Evolutionary conservation across 1,140 invertebrate species (phyloP).

Genomic region (Grapholita molesta): DNA sequence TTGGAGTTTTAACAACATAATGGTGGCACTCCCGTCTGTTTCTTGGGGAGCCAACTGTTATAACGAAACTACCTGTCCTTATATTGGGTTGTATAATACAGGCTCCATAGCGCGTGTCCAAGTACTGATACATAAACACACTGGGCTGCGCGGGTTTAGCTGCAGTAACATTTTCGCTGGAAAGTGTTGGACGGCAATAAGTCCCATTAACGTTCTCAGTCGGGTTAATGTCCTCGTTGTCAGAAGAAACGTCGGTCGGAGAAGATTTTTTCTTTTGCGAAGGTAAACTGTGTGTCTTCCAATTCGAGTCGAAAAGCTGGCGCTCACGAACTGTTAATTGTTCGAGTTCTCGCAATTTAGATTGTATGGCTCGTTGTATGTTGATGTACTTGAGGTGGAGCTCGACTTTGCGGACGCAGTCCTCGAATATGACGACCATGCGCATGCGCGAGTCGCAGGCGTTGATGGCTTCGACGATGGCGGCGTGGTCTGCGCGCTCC

Average conservation of each 20-base stretch:
- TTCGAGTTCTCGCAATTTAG: conserved; percentile 92
- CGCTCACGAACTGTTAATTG: conserved; percentile 89
- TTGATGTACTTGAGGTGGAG: conserved; percentile 95
- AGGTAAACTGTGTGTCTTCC: conserved; percentile 92
- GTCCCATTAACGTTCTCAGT: conserved; percentile 57
- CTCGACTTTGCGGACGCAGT: conserved; percentile 95
- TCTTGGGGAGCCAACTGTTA: conserved; percentile 82
- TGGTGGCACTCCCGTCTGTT: conserved; percentile 82
- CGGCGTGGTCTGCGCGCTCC: conserved; percentile 94
- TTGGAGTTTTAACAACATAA: conserved; percentile 81
- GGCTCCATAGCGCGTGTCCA: conserved; percentile 82
- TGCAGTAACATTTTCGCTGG: conserved; percentile 84
- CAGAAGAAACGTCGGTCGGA: conserved; percentile 68
- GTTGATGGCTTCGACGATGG: conserved; percentile 94
- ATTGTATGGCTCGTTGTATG: conserved; percentile 89
- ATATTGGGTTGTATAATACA: conserved; percentile 82
- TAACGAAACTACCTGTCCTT: conserved; percentile 82
- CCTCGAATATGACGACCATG: conserved; percentile 96
- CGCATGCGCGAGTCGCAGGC: conserved; percentile 93
- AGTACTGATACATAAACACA: conserved; percentile 84
- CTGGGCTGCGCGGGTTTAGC: conserved; percentile 75
- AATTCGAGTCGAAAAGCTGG: conserved; percentile 89
- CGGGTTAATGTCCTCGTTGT: conserved; percentile 56
- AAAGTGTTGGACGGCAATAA: conserved; percentile 82
- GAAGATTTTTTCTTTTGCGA: conserved; percentile 86